Conservation (phyloP, 2,888 invertebrate genomes). For the Torymus tubicola region DNA sequence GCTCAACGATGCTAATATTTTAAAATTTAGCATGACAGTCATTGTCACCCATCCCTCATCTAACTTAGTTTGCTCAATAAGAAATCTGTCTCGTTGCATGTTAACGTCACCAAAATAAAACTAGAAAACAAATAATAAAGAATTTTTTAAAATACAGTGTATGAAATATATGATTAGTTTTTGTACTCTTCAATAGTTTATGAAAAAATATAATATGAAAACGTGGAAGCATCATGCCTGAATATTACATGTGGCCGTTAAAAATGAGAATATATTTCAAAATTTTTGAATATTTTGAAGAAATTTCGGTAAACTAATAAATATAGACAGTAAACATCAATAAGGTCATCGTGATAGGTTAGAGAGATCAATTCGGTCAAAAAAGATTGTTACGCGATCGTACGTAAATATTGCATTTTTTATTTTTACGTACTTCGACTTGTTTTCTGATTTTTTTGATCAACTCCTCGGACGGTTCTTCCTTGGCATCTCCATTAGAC, state of each 20-base stretch:
- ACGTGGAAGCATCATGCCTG: no score
- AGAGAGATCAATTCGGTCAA: no score
- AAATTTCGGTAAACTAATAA: no score
- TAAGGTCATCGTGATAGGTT: no score
- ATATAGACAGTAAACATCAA: no score
- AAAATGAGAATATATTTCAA: no score
- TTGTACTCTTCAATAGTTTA: not conserved
- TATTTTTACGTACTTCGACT: constrained; percentile 58
- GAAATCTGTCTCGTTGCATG: constrained; percentile 93
- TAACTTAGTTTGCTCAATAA: constrained; percentile 89
- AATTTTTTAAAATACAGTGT: constrained; percentile 14
- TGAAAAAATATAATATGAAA: no score
- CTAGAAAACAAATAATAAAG: constrained; percentile 72
- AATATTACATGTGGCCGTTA: no score
- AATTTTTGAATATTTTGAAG: no score
- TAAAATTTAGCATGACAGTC: constrained; percentile 90
- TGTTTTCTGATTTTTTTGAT: constrained; percentile 65
- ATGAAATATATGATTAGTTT: not conserved
- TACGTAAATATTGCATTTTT: no score
- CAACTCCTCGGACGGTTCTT: constrained; percentile 63
- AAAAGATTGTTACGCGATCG: no score
- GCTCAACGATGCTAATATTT: constrained; percentile 86
- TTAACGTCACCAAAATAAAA: constrained; percentile 94
- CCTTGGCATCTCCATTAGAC: constrained; percentile 26
- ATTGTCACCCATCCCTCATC: constrained; percentile 96